Conservation (phyloP, 2,113 vertebrate genomes). For the Scomber japonicus region DNA sequence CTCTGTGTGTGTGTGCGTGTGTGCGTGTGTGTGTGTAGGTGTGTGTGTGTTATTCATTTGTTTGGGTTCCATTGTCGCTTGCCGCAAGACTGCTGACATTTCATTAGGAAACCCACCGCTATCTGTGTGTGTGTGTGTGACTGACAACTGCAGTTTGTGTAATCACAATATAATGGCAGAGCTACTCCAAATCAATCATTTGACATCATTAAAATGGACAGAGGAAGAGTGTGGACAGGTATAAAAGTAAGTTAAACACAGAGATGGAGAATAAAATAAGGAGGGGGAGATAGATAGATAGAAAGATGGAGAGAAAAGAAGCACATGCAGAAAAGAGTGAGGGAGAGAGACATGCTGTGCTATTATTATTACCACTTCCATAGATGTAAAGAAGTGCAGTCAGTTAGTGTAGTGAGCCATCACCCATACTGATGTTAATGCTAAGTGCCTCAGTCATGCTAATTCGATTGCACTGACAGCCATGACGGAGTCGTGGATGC, state of each 20-base stretch:
- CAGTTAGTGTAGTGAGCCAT: slow-evolving; percentile 61
- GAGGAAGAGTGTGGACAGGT: slow-evolving; percentile 16
- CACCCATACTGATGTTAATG: slow-evolving; percentile 66
- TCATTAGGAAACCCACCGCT: slow-evolving; percentile 51
- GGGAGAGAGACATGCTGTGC: slow-evolving; percentile 21
- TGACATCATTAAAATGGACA: slow-evolving; percentile 54
- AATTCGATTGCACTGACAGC: slow-evolving; percentile 73
- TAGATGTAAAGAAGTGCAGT: slow-evolving; percentile 68
- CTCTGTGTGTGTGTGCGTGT: slow-evolving; percentile 37
- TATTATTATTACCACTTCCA: slow-evolving; percentile 61
- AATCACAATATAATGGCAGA: slow-evolving; percentile 53
- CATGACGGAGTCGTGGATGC: slow-evolving; percentile 49
- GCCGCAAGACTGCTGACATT: slow-evolving; percentile 67
- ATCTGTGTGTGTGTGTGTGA: slow-evolving; percentile 7
- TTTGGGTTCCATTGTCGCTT: slow-evolving; percentile 56
- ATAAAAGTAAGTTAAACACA: not conserved
- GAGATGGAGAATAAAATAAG: not conserved
- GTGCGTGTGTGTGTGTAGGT: slow-evolving; percentile 12
- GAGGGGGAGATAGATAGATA: no score
- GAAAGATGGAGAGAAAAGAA: not conserved
- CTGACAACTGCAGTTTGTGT: slow-evolving; percentile 41
- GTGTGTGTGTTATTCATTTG: slow-evolving; percentile 52
- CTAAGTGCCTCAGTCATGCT: slow-evolving; percentile 72
- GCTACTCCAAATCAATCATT: slow-evolving; percentile 44
- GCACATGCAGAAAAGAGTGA: slow-evolving; percentile 6